These are phyloP conservation scores for Drosophila albomicans DNA, from an alignment of 1,140 invertebrate genomes.

Conservation along the genomic window DNA sequence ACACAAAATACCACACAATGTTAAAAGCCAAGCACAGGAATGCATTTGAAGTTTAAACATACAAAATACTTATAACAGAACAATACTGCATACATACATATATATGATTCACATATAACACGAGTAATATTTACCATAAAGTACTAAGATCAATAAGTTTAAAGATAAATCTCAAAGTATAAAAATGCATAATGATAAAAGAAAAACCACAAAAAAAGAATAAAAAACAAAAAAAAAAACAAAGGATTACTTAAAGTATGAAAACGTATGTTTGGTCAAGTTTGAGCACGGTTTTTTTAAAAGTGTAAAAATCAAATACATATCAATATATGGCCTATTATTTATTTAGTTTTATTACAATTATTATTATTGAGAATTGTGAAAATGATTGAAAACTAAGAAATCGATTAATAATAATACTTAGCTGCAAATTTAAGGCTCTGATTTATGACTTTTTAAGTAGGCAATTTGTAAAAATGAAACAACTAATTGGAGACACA, in stretches of 20 bases:
- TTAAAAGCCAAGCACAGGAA: conserved; percentile 71
- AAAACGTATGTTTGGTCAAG: conserved; percentile 65
- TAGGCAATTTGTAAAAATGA: conserved; percentile 79
- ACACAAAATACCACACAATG: conserved; percentile 48
- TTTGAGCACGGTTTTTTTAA: conserved; percentile 76
- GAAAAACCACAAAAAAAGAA: conserved; percentile 22
- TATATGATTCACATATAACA: conserved; percentile 42
- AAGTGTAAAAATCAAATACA: conserved; percentile 85
- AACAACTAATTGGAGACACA: conserved; percentile 52
- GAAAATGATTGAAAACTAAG: conserved; percentile 30
- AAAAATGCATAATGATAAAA: conserved; percentile 20
- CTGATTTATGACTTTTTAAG: conserved; percentile 82
- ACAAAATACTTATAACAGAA: conserved; percentile 48
- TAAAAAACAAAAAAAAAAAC: conserved; percentile 10
- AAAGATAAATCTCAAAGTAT: conserved; percentile 15
- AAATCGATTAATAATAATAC: conserved; percentile 42
- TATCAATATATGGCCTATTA: conserved; percentile 85
- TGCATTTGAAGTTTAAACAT: conserved; percentile 74
- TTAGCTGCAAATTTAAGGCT: conserved; percentile 68
- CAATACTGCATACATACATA: conserved; percentile 36
- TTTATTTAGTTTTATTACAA: conserved; percentile 81
- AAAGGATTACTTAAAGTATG: conserved; percentile 28
- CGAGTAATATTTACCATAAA: conserved; percentile 14
- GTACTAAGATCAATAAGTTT: conserved; percentile 29
- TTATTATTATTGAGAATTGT: conserved; percentile 46